phyloP scores from a whole-genome alignment of 1,140 invertebrate genomes.

The Cardiocondyla obscurior region DNA sequence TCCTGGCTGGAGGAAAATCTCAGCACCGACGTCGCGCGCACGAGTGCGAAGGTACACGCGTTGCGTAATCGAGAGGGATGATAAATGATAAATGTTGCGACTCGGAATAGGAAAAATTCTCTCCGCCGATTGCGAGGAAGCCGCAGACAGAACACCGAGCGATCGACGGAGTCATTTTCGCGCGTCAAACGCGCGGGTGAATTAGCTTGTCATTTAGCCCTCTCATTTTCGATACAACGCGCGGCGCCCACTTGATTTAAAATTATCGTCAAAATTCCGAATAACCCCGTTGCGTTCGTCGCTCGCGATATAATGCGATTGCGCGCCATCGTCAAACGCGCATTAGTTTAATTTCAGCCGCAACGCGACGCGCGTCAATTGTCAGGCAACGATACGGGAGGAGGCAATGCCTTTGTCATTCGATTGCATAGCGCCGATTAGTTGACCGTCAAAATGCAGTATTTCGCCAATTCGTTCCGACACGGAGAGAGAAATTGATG shows the following conservation, averaged over 20 bases:
- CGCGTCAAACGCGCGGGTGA: neutral
- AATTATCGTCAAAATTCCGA: slow-evolving; percentile 1
- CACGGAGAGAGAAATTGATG: neutral
- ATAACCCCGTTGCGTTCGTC: neutral
- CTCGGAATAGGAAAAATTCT: neutral
- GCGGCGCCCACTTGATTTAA: neutral
- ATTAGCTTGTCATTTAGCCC: neutral
- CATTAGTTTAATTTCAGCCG: slow-evolving; percentile 16
- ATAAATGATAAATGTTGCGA: slow-evolving; percentile 9
- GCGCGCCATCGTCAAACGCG: slow-evolving; percentile 1
- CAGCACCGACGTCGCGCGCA: neutral
- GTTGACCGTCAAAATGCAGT: neutral
- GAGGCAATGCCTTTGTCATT: slow-evolving; percentile 15
- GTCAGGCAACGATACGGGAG: slow-evolving; percentile 7
- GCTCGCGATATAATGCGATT: slow-evolving; percentile 7
- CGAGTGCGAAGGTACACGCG: neutral
- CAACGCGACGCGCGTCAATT: slow-evolving; percentile 29
- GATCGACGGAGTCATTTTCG: neutral
- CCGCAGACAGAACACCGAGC: neutral
- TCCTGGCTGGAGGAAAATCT: neutral
- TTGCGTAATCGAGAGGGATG: neutral
- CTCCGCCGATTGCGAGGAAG: neutral
- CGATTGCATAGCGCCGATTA: slow-evolving; percentile 25
- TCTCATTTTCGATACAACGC: neutral
- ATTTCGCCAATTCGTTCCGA: slow-evolving; percentile 6